Conservation (phyloP, 2,797 vertebrate genomes). For the Emydoidea blandingii region DNA sequence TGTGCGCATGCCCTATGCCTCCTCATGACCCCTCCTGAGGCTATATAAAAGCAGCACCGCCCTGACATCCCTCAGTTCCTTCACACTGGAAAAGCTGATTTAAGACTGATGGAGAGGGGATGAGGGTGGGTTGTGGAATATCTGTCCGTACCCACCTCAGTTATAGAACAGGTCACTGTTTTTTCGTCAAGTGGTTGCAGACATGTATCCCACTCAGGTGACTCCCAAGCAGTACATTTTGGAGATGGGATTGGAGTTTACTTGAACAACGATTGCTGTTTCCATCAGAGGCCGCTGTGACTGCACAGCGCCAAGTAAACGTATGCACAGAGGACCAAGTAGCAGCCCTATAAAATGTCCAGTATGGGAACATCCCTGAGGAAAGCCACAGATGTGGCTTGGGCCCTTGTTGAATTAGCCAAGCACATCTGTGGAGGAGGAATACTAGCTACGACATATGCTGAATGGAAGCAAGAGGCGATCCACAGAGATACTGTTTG, state of each 20-base stretch:
- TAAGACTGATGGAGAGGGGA: neutral
- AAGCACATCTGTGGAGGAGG: neutral
- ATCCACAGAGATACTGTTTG: neutral
- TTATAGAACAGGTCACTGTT: neutral
- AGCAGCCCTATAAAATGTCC: neutral
- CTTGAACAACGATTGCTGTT: neutral
- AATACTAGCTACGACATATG: neutral
- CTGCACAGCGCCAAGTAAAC: neutral
- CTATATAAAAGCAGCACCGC: neutral
- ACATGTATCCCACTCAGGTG: neutral
- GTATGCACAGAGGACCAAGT: neutral
- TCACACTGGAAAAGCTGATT: neutral
- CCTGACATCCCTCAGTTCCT: neutral
- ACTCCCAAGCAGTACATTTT: neutral
- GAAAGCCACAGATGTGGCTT: neutral
- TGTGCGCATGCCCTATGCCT: neutral
- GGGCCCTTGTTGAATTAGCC: neutral
- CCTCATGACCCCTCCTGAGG: neutral
- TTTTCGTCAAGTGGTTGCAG: neutral
- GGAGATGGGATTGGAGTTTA: neutral
- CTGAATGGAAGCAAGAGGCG: neutral
- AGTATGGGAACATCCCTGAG: neutral
- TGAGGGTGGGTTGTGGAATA: neutral
- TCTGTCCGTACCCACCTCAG: neutral
- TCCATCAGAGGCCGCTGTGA: neutral